Evolutionary conservation across 2,113 vertebrate genomes (phyloP), one percentile per base, ranked within the genome.

Genomic region (Xyliphius kryptos): DNA sequence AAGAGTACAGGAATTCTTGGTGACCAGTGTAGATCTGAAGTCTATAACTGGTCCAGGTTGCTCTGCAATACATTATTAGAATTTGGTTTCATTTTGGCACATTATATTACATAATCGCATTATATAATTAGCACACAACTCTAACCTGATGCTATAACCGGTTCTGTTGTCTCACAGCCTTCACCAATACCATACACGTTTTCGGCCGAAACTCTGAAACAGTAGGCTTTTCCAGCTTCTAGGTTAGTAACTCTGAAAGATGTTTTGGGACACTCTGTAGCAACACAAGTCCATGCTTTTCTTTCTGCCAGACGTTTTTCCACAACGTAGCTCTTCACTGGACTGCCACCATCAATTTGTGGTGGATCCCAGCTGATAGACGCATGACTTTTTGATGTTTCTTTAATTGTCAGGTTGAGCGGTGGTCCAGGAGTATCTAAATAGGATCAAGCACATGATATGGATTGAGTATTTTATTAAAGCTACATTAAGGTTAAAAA

Each of bases 231-330:
- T 56, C 95, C 92, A 44, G 88, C 90, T 67, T 99, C 96, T 74
- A 98, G 85, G 68, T 96, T 97, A 60, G 86, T 80, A 62, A 97
- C 83, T 73, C 92, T 89, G 83, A 82, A 98, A 54, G 94, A 96
- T 56, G 87, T 90, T 80, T 99, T 99, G 17, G 84, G 77, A 67
- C 94, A 97, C 65, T 94, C 88, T 1, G 93, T 81, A 3, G 90
- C 81, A 66, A 99, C 92, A 1, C 94, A 97, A 15, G 96, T 93
- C 96, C 96, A 99, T 20, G 95, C 93, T 69, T 99, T 99, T 71
- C 94, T 91, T 73, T 98, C 96, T 19, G 94, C 95, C 67, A 98
- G 88, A 69, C 92, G 92, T 78, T 99, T 99, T 82, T 99, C 94
- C 76, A 99, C 80, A 1, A 99, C 83, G 14, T 98, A 99, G 79